phyloP scores from a whole-genome alignment of 2,888 invertebrate genomes.

The Coelinius sp. region DNA sequence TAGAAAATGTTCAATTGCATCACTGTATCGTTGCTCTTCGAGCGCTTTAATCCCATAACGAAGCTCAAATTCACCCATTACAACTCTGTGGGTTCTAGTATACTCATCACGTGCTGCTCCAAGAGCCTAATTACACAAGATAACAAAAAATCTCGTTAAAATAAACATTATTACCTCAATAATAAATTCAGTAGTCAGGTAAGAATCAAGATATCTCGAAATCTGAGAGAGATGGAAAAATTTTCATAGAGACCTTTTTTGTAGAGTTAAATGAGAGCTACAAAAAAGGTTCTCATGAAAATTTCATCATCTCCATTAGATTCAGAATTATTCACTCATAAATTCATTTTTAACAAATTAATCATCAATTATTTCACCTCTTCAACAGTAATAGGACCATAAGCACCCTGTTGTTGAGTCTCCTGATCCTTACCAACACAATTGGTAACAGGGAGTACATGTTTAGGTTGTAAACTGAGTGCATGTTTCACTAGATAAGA shows the following conservation, averaged over 20 bases:
- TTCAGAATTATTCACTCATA: too few relatives aligned
- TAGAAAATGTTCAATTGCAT: conserved; percentile 73
- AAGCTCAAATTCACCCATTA: conserved; percentile 76
- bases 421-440: conserved; percentile 45
- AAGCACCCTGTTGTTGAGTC: conserved; percentile 27
- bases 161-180: too few relatives aligned
- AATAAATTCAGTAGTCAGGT: too few relatives aligned
- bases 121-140: conserved; percentile 54
- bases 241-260: too few relatives aligned
- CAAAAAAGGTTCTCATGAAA: too few relatives aligned
- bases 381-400: conserved; percentile 63
- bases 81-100: conserved; percentile 70
- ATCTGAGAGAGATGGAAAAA: too few relatives aligned
- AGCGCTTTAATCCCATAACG: conserved; percentile 75
- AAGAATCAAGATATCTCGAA: too few relatives aligned
- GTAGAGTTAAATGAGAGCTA: too few relatives aligned
- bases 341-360: neutral
- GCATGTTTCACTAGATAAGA: conserved; percentile 51
- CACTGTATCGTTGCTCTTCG: conserved; percentile 74
- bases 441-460: conserved; percentile 56
- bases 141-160: too few relatives aligned
- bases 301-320: too few relatives aligned
- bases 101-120: conserved; percentile 60
- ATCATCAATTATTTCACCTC: conserved; percentile 53
- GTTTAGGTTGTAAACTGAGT: conserved; percentile 52